These are phyloP conservation scores for Panthera tigris DNA, from an alignment of 2,113 vertebrate genomes.

Conservation along the genomic window DNA sequence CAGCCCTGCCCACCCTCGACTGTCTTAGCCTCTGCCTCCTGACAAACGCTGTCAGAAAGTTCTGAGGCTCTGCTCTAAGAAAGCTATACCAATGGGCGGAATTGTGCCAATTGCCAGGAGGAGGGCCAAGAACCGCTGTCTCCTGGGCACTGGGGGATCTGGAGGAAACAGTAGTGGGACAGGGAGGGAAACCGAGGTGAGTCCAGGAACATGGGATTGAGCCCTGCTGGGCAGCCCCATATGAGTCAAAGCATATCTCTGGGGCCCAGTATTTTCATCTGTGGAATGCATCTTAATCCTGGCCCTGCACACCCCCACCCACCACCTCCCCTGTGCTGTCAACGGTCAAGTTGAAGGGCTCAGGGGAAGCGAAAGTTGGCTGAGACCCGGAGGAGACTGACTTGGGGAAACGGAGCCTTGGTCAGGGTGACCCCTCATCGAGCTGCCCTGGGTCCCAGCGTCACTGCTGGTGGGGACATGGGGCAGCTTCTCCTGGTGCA, in stretches of 20 bases:
- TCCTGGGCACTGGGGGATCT: not conserved
- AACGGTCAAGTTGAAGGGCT: not conserved
- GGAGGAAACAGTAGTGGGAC: not conserved
- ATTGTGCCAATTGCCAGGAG: rapidly evolving
- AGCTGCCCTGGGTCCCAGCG: not conserved
- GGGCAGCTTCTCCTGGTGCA: not conserved
- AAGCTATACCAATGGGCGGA: not conserved
- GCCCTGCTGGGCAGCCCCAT: not conserved
- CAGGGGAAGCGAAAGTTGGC: not conserved
- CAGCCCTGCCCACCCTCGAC: not conserved
- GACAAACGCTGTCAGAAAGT: not conserved
- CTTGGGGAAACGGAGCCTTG: not conserved
- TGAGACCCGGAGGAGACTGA: not conserved
- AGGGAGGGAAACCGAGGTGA: not conserved
- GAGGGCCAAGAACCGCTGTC: not conserved
- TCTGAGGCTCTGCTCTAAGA: not conserved
- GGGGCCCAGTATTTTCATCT: not conserved
- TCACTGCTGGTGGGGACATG: not conserved
- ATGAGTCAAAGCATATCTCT: not conserved
- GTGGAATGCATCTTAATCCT: not conserved
- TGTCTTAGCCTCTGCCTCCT: not conserved
- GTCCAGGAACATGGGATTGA: not conserved
- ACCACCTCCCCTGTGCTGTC: not conserved
- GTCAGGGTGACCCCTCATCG: not conserved
- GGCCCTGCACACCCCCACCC: too few species aligned